Conservation (phyloP, 2,113 vertebrate genomes). For the Mastomys coucha region DNA sequence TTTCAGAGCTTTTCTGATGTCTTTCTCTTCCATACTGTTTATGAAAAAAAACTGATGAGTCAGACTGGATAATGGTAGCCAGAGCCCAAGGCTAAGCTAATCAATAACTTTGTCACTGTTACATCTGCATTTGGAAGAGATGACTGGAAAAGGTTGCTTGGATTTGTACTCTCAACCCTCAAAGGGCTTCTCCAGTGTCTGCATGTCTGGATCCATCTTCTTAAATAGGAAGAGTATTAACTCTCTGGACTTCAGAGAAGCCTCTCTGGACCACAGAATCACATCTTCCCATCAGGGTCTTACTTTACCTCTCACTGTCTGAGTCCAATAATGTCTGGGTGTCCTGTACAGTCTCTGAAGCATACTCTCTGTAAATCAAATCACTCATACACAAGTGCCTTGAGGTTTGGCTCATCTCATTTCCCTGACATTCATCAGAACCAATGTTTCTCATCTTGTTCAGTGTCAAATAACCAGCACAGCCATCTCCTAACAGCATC, state of each 20-base stretch:
- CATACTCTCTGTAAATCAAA: conserved; percentile 4
- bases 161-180: background rate
- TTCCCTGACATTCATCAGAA: conserved; percentile 37
- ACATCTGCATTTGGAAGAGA: background rate
- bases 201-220: background rate
- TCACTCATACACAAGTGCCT: background rate
- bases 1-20: background rate
- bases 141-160: background rate
- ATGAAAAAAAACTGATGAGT: conserved; percentile 21
- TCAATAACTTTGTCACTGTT: background rate
- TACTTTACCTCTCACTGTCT: background rate
- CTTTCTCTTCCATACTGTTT: background rate
- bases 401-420: background rate
- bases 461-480: background rate
- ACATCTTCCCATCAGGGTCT: background rate
- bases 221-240: background rate
- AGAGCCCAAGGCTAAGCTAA: background rate
- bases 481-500: background rate
- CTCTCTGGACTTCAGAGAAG: background rate
- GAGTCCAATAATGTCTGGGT: conserved; percentile 10
- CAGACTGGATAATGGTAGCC: background rate
- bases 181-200: background rate
- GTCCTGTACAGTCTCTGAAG: background rate
- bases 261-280: background rate
- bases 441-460: background rate